Evolutionary conservation across 2,888 invertebrate genomes (phyloP).

Genomic region (Phengaris arion): DNA sequence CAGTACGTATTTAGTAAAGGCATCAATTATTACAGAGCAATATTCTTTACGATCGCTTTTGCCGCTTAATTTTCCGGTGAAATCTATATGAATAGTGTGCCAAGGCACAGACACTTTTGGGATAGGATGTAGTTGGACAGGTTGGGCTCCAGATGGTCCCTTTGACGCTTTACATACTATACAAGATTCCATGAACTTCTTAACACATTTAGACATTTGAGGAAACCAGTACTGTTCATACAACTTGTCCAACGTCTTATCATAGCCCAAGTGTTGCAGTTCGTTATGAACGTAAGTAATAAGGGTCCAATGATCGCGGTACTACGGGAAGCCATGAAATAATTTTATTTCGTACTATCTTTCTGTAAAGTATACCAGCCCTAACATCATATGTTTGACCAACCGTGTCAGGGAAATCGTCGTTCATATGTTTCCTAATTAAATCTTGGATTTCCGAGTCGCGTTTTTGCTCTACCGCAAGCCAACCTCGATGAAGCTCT

Average conservation of each 20-base stretch:
- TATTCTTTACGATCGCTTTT: neutral
- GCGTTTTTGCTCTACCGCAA: neutral
- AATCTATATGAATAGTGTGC: neutral
- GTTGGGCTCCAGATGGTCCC: neutral
- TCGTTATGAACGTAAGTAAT: no score
- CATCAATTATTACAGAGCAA: neutral
- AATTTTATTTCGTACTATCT: no score
- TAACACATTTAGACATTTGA: no score
- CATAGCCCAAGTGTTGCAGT: no score
- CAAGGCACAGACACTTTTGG: neutral
- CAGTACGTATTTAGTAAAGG: slow-evolving; percentile 40
- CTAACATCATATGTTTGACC: no score
- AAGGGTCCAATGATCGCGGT: no score
- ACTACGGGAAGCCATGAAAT: no score
- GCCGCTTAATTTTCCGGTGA: neutral
- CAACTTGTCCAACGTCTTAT: no score
- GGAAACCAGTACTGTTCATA: no score
- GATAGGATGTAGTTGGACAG: neutral
- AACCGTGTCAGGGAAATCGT: neutral
- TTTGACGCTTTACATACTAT: neutral
- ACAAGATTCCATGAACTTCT: no score
- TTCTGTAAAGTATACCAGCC: no score
- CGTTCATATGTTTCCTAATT: neutral
- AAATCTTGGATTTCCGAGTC: neutral
- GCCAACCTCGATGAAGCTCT: no score